phyloP scores from a whole-genome alignment of 2,888 invertebrate genomes.

The Unio pictorum region DNA sequence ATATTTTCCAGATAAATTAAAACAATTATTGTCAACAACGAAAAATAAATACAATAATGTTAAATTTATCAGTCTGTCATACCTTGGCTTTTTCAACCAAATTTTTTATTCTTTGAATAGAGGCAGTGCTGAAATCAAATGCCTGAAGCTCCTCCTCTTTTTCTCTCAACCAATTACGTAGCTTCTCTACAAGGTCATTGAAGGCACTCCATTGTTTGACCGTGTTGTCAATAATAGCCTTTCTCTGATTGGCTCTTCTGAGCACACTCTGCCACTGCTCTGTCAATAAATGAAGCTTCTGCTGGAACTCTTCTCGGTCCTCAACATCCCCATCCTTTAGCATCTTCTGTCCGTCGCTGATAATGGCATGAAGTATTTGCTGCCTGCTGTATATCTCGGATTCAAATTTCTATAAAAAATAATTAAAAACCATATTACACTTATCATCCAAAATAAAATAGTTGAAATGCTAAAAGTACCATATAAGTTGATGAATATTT shows the following conservation, averaged over 20 bases:
- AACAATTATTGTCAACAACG: neutral
- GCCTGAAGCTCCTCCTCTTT: constrained; percentile 55
- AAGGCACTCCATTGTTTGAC: constrained; percentile 64
- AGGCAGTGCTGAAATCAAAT: constrained; percentile 54
- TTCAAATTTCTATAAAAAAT: constrained; percentile 61
- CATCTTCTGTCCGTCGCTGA: constrained; percentile 67
- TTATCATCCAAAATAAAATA: neutral
- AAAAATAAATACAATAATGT: neutral
- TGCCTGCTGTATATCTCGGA: constrained; percentile 64
- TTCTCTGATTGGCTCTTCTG: constrained; percentile 61
- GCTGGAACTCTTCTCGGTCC: constrained; percentile 62
- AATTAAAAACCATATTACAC: neutral
- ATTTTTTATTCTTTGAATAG: constrained; percentile 58
- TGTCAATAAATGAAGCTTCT: constrained; percentile 62
- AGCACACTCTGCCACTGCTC: constrained; percentile 69
- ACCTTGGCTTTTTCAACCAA: constrained; percentile 60
- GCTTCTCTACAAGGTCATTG: constrained; percentile 52
- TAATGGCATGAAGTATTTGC: constrained; percentile 66
- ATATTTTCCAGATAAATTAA: neutral
- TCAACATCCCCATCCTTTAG: constrained; percentile 58
- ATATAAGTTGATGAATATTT: no score
- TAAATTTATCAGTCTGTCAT: constrained; percentile 1
- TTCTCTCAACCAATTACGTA: constrained; percentile 58
- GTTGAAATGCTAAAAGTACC: no score
- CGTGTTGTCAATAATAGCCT: constrained; percentile 61